Conservation (phyloP, 2,888 invertebrate species). For the Eupithecia dodoneata region DNA sequence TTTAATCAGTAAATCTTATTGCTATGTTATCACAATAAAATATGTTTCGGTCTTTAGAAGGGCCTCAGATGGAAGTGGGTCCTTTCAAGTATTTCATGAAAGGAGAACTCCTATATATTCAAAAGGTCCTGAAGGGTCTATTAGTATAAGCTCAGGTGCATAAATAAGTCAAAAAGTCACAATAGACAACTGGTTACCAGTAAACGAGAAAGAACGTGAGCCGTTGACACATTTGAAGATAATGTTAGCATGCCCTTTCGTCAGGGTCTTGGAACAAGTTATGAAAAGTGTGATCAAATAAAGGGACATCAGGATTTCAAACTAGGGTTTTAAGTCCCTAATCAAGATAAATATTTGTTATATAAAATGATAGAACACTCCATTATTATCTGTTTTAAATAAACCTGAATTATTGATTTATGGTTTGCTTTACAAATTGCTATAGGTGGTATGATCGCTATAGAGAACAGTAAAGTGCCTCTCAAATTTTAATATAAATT, state of each 20-base stretch:
- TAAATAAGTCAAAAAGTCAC: constrained; percentile 63
- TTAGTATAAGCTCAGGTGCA: constrained; percentile 49
- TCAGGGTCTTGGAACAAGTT: constrained; percentile 48
- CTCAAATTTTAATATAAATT: not conserved
- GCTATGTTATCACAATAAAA: not conserved
- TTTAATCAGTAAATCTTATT: not conserved
- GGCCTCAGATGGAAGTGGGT: not conserved
- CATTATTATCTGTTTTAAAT: not conserved
- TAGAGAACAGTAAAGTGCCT: not conserved
- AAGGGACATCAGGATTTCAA: not conserved
- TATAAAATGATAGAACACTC: not conserved
- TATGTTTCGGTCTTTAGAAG: not conserved
- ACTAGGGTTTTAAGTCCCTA: not conserved
- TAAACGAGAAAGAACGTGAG: constrained; percentile 74
- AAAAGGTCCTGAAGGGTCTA: constrained; percentile 37
- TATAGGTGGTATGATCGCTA: not conserved
- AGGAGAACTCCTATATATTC: constrained; percentile 20
- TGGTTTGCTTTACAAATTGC: not conserved
- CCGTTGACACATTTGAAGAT: constrained; percentile 83
- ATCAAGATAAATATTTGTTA: not conserved
- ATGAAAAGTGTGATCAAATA: not conserved
- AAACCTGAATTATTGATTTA: not conserved
- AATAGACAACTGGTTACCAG: constrained; percentile 67
- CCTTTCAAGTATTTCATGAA: not conserved
- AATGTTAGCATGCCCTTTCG: constrained; percentile 77